A percentile compares a stretch with the other conserved stretches of the same genome.
These are phyloP conservation scores for Lordiphosa fenestrarum DNA, from an alignment of 2,888 invertebrate species.

Conservation along the genomic window DNA sequence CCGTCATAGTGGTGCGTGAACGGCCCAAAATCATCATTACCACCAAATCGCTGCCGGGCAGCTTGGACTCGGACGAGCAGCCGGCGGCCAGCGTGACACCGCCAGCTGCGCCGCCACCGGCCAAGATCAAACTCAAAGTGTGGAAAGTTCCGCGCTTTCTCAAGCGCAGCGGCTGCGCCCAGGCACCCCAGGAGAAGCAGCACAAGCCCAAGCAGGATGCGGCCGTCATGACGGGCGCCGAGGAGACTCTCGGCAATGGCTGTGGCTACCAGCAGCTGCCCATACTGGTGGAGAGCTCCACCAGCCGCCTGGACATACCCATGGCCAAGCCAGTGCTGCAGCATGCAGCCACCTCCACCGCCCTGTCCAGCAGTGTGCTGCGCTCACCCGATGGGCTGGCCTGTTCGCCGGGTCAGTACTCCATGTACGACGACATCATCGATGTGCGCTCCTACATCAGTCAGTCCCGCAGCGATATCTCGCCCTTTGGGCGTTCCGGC, in stretches of 20 bases:
- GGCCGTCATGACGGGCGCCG: slow-evolving; percentile 25
- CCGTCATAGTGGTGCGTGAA: slow-evolving; percentile 73
- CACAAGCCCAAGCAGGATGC: too few relatives aligned
- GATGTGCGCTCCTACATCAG: slow-evolving; percentile 88
- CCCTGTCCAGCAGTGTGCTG: slow-evolving; percentile 45
- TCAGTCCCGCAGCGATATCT: slow-evolving; percentile 87
- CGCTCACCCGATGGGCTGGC: slow-evolving; percentile 50
- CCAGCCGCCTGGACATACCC: slow-evolving; percentile 75
- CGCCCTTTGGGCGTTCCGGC: slow-evolving; percentile 86
- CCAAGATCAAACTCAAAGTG: slow-evolving; percentile 81
- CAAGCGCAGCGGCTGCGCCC: slow-evolving; percentile 79
- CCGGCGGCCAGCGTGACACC: slow-evolving; percentile 44
- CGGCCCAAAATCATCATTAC: slow-evolving; percentile 81
- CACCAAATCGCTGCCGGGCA: slow-evolving; percentile 91
- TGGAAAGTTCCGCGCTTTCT: slow-evolving; percentile 87
- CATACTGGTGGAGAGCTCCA: slow-evolving; percentile 83
- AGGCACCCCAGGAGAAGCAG: slow-evolving; percentile 3
- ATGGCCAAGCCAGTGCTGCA: slow-evolving; percentile 77
- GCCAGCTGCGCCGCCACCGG: slow-evolving; percentile 64
- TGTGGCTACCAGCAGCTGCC: slow-evolving; percentile 85
- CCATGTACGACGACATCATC: slow-evolving; percentile 84
- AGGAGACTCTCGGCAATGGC: slow-evolving; percentile 54
- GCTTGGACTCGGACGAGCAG: slow-evolving; percentile 89
- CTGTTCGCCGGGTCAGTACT: slow-evolving; percentile 81
- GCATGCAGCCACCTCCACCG: slow-evolving; percentile 68